These are phyloP conservation scores for Entomyzon cyanotis DNA, from an alignment of 2,113 vertebrate species.

Conservation along the genomic window DNA sequence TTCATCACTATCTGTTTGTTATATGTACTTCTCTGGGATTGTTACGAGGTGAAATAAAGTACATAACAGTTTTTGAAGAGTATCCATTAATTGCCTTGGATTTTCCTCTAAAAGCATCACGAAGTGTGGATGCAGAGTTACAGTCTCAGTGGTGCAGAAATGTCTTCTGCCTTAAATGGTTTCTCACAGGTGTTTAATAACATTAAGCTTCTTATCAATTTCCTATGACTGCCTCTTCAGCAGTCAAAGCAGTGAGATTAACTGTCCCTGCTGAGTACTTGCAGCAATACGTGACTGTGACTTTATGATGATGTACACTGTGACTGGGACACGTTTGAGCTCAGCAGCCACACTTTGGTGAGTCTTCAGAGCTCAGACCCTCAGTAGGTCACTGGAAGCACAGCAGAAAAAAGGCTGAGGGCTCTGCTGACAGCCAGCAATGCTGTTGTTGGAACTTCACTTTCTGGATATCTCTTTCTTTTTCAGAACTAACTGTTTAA, in stretches of 20 bases:
- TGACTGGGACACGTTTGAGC: background rate
- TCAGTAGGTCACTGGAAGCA: background rate
- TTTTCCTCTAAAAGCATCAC: background rate
- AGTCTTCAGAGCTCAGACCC: background rate
- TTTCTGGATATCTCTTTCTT: background rate
- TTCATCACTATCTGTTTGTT: background rate
- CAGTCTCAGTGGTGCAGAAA: background rate
- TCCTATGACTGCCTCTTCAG: background rate
- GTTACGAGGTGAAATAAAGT: background rate
- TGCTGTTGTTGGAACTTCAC: rapidly evolving
- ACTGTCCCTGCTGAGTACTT: background rate
- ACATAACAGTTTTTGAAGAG: background rate
- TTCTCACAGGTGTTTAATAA: conserved; percentile 25
- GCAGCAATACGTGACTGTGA: background rate
- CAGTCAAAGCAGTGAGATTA: background rate
- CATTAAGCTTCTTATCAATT: conserved; percentile 4
- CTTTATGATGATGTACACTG: rapidly evolving
- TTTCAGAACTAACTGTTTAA: background rate
- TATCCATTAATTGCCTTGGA: background rate
- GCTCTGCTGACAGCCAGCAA: background rate
- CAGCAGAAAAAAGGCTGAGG: rapidly evolving
- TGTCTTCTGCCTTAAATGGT: background rate
- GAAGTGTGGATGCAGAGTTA: background rate
- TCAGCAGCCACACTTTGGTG: background rate
- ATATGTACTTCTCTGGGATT: background rate